A percentile compares a stretch with the other conserved stretches of the same genome.
Evolutionary conservation across 2,888 invertebrate genomes (phyloP).

Genomic region (Drosophila prostipennis): DNA sequence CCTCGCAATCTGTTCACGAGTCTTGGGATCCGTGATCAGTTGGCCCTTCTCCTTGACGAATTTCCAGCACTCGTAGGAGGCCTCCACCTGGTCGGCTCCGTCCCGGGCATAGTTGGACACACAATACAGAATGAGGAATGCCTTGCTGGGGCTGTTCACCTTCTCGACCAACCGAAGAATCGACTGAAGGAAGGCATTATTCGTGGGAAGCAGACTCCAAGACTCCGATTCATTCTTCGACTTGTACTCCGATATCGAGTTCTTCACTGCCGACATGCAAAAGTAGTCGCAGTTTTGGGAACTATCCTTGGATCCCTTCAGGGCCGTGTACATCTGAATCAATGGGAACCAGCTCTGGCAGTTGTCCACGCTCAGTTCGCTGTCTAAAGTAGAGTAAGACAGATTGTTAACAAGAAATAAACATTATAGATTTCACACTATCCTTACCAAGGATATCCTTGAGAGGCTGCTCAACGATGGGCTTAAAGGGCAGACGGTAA

Average conservation of each 20-base stretch:
- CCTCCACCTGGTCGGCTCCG: constrained; percentile 84
- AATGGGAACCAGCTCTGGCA: constrained; percentile 84
- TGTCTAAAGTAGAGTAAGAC: constrained; percentile 57
- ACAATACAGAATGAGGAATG: constrained; percentile 82
- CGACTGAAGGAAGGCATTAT: constrained; percentile 84
- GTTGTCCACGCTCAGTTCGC: constrained; percentile 83
- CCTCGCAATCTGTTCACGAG: constrained; percentile 80
- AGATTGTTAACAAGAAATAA: not conserved
- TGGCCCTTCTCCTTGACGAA: constrained; percentile 76
- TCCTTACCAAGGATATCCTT: constrained; percentile 79
- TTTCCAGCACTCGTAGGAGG: constrained; percentile 83
- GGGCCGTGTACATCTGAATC: constrained; percentile 81
- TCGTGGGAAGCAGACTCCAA: constrained; percentile 83
- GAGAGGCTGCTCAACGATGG: constrained; percentile 81
- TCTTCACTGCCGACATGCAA: constrained; percentile 83
- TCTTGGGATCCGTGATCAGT: constrained; percentile 65
- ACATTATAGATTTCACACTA: not conserved
- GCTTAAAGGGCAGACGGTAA: constrained; percentile 83
- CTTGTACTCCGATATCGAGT: constrained; percentile 83
- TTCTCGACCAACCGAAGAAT: constrained; percentile 81
- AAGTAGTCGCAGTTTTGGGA: constrained; percentile 82
- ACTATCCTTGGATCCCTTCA: constrained; percentile 78
- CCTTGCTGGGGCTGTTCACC: constrained; percentile 79
- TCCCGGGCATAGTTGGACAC: constrained; percentile 83
- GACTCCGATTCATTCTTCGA: constrained; percentile 77